Conservation (phyloP, 1,140 invertebrate genomes). For the Zaprionus taronus region DNA sequence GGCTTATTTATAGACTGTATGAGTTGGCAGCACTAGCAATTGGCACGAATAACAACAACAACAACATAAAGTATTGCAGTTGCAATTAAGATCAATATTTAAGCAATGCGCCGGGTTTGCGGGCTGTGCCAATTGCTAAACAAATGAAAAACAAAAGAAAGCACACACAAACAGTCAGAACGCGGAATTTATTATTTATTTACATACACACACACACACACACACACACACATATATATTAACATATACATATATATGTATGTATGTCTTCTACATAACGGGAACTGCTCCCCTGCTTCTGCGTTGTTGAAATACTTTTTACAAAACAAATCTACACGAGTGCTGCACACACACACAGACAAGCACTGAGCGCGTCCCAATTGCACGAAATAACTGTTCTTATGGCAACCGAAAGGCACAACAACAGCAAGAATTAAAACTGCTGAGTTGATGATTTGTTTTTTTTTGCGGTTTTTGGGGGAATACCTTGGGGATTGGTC, state of each 20-base stretch:
- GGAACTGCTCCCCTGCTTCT: conserved; percentile 45
- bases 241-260: background rate
- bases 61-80: conserved; percentile 37
- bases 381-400: conserved; percentile 62
- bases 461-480: conserved; percentile 52
- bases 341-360: conserved; percentile 11
- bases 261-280: conserved; percentile 44
- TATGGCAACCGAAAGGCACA: conserved; percentile 50
- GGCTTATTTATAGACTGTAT: background rate
- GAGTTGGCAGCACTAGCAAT: conserved; percentile 16
- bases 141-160: conserved; percentile 46
- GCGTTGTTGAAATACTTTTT: conserved; percentile 67
- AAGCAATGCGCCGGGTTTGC: conserved; percentile 56
- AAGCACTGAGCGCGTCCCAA: conserved; percentile 35
- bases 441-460: conserved; percentile 58
- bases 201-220: conserved; percentile 26
- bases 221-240: background rate
- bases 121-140: conserved; percentile 59
- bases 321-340: conserved; percentile 48
- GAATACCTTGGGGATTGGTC: conserved; percentile 75
- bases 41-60: background rate
- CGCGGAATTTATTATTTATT: conserved; percentile 61
- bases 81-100: conserved; percentile 74
- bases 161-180: conserved; percentile 38
- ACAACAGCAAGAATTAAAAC: conserved; percentile 43